These are phyloP conservation scores for Tethya wilhelma DNA, from an alignment of 37 sponge, comb jelly and placozoan species.

Conservation along the genomic window DNA sequence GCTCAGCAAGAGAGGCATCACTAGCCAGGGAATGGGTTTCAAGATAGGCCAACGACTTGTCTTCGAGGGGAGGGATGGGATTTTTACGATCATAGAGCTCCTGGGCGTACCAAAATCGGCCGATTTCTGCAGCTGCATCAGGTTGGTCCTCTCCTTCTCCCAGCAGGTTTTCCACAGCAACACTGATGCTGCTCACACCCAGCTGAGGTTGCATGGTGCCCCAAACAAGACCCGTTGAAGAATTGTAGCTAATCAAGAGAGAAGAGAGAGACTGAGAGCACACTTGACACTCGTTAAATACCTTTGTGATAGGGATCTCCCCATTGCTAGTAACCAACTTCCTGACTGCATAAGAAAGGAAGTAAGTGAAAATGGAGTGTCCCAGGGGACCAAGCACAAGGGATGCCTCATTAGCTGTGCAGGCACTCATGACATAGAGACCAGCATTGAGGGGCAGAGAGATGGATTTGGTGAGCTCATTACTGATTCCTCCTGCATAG, in stretches of 20 bases:
- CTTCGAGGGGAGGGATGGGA: not conserved
- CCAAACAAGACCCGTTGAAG: not conserved
- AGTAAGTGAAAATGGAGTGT: slow-evolving; percentile 57
- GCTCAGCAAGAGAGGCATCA: slow-evolving; percentile 15
- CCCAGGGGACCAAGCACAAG: slow-evolving; percentile 27
- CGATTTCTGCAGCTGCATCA: slow-evolving; percentile 11
- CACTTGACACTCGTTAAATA: slow-evolving; percentile 24
- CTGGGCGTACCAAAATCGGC: slow-evolving; percentile 18
- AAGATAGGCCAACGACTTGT: slow-evolving; percentile 27
- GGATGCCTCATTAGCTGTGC: slow-evolving; percentile 46
- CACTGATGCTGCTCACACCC: not conserved
- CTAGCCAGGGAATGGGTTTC: not conserved
- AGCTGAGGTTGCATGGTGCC: slow-evolving; percentile 23
- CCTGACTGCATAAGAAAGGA: slow-evolving; percentile 13
- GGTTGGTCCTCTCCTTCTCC: not conserved
- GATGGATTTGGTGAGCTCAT: slow-evolving; percentile 1
- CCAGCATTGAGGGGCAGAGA: not conserved
- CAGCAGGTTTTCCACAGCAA: not conserved
- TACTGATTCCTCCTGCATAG: slow-evolving; percentile 61
- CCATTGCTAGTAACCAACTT: not conserved
- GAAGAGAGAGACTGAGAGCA: slow-evolving; percentile 46
- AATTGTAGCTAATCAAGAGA: slow-evolving; percentile 24
- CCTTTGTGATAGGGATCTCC: slow-evolving; percentile 4
- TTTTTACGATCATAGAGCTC: slow-evolving; percentile 15
- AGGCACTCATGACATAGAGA: slow-evolving; percentile 60